These are phyloP conservation scores for Sciurus vulgaris DNA, from an alignment of 2,797 vertebrate genomes.

Conservation along the genomic window DNA sequence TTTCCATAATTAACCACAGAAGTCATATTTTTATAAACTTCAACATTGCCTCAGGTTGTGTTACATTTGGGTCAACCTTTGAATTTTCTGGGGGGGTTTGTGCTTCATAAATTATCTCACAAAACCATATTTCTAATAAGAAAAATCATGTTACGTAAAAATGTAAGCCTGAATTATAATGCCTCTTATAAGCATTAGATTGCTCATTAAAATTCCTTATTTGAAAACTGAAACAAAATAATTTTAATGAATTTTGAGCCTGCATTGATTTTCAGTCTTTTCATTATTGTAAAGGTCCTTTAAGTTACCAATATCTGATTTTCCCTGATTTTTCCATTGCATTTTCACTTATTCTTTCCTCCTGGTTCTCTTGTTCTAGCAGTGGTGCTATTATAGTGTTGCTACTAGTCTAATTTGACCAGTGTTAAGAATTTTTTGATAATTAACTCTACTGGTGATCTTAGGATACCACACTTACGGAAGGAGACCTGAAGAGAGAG, in stretches of 20 bases:
- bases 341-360: neutral
- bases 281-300: neutral
- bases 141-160: slow-evolving; percentile 30
- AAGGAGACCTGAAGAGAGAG: neutral
- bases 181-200: neutral
- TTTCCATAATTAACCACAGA: slow-evolving; percentile 56
- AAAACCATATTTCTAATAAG: slow-evolving; percentile 59
- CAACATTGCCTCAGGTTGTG: neutral
- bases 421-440: slow-evolving; percentile 53
- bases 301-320: neutral
- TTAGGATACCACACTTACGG: neutral
- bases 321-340: neutral
- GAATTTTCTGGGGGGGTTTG: neutral
- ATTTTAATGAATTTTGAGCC: slow-evolving; percentile 19
- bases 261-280: neutral
- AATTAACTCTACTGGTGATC: neutral
- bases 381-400: neutral
- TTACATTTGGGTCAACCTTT: slow-evolving; percentile 4
- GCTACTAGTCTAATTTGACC: neutral
- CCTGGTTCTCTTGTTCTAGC: neutral
- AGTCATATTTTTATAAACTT: slow-evolving; percentile 51
- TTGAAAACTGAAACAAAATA: slow-evolving; percentile 50
- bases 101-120: slow-evolving; percentile 11
- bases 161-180: neutral
- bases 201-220: neutral